Evolutionary conservation across 1,140 invertebrate genomes (phyloP).

Genomic region (Aphaenogaster rudis): DNA sequence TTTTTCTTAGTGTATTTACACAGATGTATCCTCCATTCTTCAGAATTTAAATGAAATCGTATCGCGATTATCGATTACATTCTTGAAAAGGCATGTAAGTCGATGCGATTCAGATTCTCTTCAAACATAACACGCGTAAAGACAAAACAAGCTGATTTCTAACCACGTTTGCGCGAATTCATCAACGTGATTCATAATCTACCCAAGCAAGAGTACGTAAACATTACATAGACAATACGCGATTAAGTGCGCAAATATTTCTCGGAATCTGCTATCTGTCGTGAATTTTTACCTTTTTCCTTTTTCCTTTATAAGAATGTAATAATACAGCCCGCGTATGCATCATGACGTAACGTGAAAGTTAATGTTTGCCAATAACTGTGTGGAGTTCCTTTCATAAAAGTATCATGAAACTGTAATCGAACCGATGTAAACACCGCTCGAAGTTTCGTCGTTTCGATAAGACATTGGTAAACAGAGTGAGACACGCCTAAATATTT

Average conservation of each 20-base stretch:
- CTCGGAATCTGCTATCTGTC: background rate
- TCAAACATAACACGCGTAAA: background rate
- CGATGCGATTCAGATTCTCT: constrained; percentile 2
- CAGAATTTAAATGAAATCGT: background rate
- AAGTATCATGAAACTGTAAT: constrained; percentile 4
- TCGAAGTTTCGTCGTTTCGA: background rate
- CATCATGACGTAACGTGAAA: constrained; percentile 1
- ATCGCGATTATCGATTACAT: background rate
- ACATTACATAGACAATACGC: background rate
- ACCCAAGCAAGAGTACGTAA: background rate
- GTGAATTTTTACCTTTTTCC: background rate
- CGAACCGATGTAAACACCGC: background rate
- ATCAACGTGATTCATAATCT: background rate
- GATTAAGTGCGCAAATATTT: background rate
- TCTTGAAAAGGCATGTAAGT: background rate
- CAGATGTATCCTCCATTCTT: background rate
- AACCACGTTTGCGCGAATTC: constrained; percentile 2
- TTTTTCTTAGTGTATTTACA: background rate
- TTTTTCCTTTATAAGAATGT: background rate
- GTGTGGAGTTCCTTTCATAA: background rate
- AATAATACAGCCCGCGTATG: background rate
- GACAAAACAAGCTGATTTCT: background rate
- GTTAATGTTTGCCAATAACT: constrained; percentile 4
- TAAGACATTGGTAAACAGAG: background rate
- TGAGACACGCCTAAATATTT: constrained; percentile 22